These are phyloP conservation scores for Acanthosepion lycidas DNA, from an alignment of 2,888 invertebrate species.

Conservation along the genomic window DNA sequence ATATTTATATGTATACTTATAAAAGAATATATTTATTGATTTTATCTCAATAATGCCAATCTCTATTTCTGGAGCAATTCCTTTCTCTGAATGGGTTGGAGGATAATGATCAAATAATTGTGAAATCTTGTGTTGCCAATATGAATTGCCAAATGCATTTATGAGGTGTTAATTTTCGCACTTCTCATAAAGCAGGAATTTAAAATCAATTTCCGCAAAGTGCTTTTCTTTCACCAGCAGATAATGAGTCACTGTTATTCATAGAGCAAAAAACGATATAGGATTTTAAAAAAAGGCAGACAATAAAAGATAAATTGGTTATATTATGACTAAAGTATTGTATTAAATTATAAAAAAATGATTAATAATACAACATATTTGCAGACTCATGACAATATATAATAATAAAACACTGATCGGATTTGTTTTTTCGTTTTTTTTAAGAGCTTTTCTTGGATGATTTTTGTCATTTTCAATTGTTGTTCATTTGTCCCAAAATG, in stretches of 20 bases:
- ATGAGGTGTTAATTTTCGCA: background rate
- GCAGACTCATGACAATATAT: too few species aligned
- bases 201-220: background rate
- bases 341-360: background rate
- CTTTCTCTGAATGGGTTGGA: background rate
- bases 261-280: background rate
- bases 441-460: too few species aligned
- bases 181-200: background rate
- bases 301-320: background rate
- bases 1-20: background rate
- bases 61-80: background rate
- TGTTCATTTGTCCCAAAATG: too few species aligned
- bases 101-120: background rate
- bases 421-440: too few species aligned
- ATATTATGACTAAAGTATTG: background rate
- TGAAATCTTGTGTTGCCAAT: background rate
- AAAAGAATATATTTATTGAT: background rate
- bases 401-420: too few species aligned
- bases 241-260: background rate
- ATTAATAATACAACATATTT: too few species aligned
- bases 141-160: constrained; percentile 14
- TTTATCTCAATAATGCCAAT: background rate
- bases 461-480: too few species aligned
- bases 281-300: too few species aligned
- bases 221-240: background rate